Evolutionary conservation across 2,113 vertebrate species (phyloP).

Genomic region (Pica pica): DNA sequence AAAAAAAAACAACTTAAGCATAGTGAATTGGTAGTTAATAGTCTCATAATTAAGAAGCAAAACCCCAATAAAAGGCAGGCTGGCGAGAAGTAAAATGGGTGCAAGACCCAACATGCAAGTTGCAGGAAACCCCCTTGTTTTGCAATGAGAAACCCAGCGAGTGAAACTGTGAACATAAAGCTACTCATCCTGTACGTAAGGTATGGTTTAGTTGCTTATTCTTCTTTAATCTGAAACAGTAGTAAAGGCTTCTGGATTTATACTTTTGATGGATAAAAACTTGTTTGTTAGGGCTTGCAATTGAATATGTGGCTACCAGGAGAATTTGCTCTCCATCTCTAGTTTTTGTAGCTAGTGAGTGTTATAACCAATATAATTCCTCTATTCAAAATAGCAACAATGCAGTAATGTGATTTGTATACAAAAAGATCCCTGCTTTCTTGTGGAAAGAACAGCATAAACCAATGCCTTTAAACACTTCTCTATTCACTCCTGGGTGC

Average conservation of each 20-base stretch:
- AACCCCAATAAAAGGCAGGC: not conserved
- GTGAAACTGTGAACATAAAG: not conserved
- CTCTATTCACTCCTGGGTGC: not conserved
- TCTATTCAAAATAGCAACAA: not conserved
- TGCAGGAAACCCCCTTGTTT: slow-evolving; percentile 39
- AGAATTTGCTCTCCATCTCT: not conserved
- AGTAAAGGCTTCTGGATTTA: not conserved
- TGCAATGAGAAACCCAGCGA: slow-evolving; percentile 3
- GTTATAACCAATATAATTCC: not conserved
- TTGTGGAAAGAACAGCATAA: not conserved
- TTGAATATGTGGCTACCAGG: not conserved
- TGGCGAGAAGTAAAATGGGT: not conserved
- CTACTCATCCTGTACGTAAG: not conserved
- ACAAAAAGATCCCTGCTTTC: not conserved
- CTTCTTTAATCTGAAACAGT: not conserved
- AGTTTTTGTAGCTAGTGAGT: not conserved
- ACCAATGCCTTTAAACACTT: not conserved
- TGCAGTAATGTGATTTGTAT: not conserved
- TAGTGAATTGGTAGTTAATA: not conserved
- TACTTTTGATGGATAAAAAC: not conserved
- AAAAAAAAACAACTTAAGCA: not conserved
- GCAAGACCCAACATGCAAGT: not conserved
- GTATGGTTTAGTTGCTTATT: not conserved
- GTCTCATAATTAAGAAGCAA: not conserved
- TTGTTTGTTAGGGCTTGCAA: not conserved